Conservation (phyloP, 2,888 invertebrate species). For the Carcina quercana region DNA sequence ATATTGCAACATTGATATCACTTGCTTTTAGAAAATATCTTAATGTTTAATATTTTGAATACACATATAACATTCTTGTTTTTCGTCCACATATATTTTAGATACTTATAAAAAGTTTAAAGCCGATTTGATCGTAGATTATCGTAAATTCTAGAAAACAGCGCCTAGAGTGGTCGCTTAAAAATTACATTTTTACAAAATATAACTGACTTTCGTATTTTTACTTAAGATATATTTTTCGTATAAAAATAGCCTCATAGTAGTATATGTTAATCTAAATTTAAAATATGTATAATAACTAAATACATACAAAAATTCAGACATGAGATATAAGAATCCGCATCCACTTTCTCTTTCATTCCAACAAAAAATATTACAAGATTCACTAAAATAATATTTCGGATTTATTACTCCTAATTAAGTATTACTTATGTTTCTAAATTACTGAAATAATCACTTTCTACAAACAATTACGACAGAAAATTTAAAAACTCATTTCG, state of each 20-base stretch:
- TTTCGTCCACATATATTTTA: neutral
- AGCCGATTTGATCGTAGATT: constrained; percentile 5
- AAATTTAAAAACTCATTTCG: too few species aligned
- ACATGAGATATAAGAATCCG: constrained; percentile 3
- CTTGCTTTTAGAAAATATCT: constrained; percentile 45
- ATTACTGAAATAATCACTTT: constrained; percentile 16
- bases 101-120: constrained; percentile 4
- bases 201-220: constrained; percentile 7
- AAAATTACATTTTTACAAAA: constrained; percentile 51
- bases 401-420: too few species aligned
- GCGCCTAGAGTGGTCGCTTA: constrained; percentile 4
- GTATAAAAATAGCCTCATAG: constrained; percentile 8
- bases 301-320: constrained; percentile 46
- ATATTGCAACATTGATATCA: constrained; percentile 71
- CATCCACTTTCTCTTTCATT: too few species aligned
- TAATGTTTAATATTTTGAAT: constrained; percentile 1
- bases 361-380: too few species aligned
- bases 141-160: too few species aligned
- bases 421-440: constrained; percentile 10
- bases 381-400: too few species aligned
- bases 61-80: constrained; percentile 2
- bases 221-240: constrained; percentile 13
- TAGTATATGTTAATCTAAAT: constrained; percentile 28
- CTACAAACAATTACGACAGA: too few species aligned
- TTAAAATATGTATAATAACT: constrained; percentile 39